A percentile compares a stretch with the other conserved stretches of the same genome.
phyloP scores from a whole-genome alignment of 2,797 vertebrate genomes.

The Neosalanx taihuensis region DNA sequence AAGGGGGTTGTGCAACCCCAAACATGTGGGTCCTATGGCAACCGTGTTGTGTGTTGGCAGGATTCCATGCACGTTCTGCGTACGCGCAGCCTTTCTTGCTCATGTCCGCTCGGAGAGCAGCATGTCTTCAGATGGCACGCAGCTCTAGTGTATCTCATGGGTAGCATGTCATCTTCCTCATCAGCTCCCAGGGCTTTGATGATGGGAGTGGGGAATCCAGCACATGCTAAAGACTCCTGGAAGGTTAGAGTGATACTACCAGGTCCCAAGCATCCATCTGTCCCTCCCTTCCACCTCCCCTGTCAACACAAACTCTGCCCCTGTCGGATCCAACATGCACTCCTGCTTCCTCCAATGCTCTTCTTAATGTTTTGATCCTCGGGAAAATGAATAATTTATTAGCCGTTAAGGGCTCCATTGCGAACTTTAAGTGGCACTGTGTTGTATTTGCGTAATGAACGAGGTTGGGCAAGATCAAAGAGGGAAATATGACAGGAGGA shows the following conservation, averaged over 20 bases:
- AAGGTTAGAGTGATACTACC: conserved; percentile 42
- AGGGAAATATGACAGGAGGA: conserved; percentile 60
- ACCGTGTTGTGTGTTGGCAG: neutral
- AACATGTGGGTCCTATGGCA: neutral
- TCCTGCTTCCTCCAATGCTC: conserved; percentile 45
- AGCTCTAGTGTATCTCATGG: neutral
- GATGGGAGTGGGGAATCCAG: conserved; percentile 47
- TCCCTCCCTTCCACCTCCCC: conserved; percentile 23
- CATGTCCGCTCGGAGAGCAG: neutral
- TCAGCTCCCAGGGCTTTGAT: conserved; percentile 26
- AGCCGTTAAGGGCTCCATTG: conserved; percentile 65
- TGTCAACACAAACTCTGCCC: conserved; percentile 45
- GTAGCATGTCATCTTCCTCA: conserved; percentile 37
- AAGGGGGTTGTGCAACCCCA: neutral
- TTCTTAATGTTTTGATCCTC: conserved; percentile 56
- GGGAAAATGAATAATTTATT: conserved; percentile 68
- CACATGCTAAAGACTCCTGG: conserved; percentile 53
- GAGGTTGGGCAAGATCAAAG: conserved; percentile 67
- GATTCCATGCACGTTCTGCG: conserved; percentile 1
- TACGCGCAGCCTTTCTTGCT: neutral
- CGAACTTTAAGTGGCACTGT: conserved; percentile 66
- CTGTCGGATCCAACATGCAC: conserved; percentile 33
- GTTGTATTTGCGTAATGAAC: conserved; percentile 72
- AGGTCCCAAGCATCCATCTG: conserved; percentile 32
- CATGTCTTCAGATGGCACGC: neutral